Evolutionary conservation across 2,113 vertebrate species (phyloP).

Genomic region (Otus sunia): DNA sequence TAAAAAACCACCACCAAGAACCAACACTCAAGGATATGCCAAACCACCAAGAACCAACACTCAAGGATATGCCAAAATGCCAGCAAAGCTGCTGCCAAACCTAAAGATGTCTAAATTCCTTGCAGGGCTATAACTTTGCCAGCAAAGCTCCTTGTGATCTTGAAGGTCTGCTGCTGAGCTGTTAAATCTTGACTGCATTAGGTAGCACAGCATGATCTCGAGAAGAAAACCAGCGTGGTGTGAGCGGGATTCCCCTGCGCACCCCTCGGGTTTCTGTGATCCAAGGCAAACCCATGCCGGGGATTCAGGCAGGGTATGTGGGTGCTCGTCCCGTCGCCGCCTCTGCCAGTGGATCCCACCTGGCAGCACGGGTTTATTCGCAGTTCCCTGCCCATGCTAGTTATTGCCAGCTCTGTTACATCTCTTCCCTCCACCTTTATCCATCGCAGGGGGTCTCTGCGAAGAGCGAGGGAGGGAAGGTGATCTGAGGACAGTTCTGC

Average conservation of each 20-base stretch:
- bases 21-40: background rate
- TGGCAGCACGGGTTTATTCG: accelerated
- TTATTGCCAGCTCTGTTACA: background rate
- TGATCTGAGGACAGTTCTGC: background rate
- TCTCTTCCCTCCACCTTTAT: background rate
- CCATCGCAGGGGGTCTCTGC: background rate
- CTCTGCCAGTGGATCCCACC: background rate
- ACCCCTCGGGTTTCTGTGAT: background rate
- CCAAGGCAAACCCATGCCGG: background rate
- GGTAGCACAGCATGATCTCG: accelerated
- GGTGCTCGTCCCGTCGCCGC: accelerated
- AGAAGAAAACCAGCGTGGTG: background rate
- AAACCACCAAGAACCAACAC: background rate
- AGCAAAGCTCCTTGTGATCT: background rate
- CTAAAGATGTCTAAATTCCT: background rate
- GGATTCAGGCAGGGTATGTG: background rate
- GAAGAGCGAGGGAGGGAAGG: background rate
- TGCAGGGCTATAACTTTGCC: background rate
- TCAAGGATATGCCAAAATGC: background rate
- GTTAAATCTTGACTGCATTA: background rate
- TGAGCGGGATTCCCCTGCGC: background rate
- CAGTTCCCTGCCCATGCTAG: background rate
- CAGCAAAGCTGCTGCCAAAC: background rate
- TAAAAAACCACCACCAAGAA: background rate
- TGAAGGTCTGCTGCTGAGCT: background rate